Evolutionary conservation across 2,797 vertebrate genomes (phyloP), one percentile per base, ranked within the genome.

Genomic region (Mormyrops attenuatus): DNA sequence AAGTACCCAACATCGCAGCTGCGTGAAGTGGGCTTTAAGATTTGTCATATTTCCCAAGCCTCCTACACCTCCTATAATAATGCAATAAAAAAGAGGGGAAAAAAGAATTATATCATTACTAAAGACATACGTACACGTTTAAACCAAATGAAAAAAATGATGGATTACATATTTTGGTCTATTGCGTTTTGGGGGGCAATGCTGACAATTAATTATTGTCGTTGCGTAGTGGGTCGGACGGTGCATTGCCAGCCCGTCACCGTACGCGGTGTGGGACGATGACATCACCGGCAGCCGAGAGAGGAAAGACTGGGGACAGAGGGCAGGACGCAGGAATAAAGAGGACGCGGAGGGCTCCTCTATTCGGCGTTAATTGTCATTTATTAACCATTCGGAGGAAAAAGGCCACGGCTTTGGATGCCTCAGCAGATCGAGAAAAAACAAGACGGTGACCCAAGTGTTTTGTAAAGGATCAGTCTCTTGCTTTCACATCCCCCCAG

Each of bases 281-380:
- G 82, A 85, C 82, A 85, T 85, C 82, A 85, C 47, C 44, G 41
- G 9, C 82, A 85, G 82, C 82, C 47, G n/a, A 85, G 44, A 49
- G 47, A 50, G 82, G 73, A 34, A 80, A 80, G 73, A 80, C 73
- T 80, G 73, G 73, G 73, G 38, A 85, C 26, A 22, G 44, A 85
- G 82, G 82, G 80, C 80, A 49, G 47, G 38, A 26, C 80, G 47
- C 82, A 50, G 82, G 47, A 49, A 85, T 50, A 50, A 22, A 13
- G 82, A 85, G 47, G 47, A 49, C 82, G 9, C 82, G 11, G 41
- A 47, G 20, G 20, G 80, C 20, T 8, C 15, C 41, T n/a, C 77
- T 20, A n/a, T 20, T 41, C 41, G 41, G 5, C n/a, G 41, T 50
- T 47, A 50, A 22, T 50, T 17, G 6, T 22, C 3, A 26, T 49